Percentiles rank a stretch among this genome's conserved stretches.
Evolutionary conservation across 2,113 vertebrate genomes (phyloP).

Genomic region (Ondatra zibethicus): DNA sequence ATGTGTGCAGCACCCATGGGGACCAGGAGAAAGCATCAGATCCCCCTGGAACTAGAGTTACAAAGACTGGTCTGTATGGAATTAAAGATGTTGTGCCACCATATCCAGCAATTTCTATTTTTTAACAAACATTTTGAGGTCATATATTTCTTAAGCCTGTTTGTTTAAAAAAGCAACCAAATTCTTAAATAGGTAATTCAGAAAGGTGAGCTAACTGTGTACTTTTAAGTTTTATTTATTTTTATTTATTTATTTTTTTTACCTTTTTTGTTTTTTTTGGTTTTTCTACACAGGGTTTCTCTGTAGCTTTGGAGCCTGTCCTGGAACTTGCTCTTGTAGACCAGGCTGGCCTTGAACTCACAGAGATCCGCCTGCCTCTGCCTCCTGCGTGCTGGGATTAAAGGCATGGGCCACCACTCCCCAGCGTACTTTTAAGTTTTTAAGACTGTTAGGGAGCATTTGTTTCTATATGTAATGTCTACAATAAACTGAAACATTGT

Average conservation of each 20-base stretch:
- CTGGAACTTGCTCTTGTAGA: too few species aligned
- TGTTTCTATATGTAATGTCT: not conserved
- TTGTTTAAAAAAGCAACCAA: not conserved
- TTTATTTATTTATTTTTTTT: too few species aligned
- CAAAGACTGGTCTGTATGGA: not conserved
- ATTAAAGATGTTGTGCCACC: not conserved
- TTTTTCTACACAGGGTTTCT: too few species aligned
- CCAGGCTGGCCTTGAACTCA: too few species aligned
- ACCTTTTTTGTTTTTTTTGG: too few species aligned
- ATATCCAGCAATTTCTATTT: not conserved
- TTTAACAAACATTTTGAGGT: not conserved
- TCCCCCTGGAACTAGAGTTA: not conserved
- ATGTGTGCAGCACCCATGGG: not conserved
- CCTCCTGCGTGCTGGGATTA: too few species aligned
- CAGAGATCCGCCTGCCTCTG: too few species aligned
- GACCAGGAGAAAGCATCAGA: not conserved
- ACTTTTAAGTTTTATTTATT: not conserved
- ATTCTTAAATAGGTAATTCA: slow-evolving; percentile 14
- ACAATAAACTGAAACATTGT: not conserved
- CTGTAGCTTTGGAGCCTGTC: too few species aligned
- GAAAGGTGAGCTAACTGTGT: not conserved
- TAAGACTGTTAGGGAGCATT: not conserved
- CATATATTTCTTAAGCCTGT: not conserved
- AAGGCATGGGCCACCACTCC: too few species aligned
- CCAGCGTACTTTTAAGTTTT: not conserved